Evolutionary conservation across 2,888 invertebrate species (phyloP).

Genomic region (Chrysodeixis includens): DNA sequence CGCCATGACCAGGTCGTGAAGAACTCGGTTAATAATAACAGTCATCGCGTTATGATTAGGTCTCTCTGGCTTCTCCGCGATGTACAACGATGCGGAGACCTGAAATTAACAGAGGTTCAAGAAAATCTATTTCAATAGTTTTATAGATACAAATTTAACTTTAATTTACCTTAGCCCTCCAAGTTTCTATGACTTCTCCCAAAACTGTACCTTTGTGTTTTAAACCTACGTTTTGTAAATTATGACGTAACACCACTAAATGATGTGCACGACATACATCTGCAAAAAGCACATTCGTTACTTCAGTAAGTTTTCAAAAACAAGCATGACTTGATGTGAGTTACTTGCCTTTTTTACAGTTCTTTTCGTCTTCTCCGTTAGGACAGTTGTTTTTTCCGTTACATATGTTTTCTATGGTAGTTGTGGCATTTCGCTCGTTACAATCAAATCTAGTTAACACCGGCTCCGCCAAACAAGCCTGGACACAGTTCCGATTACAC

Average conservation of each 20-base stretch:
- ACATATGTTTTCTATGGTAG: constrained; percentile 71
- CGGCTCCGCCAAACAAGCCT: constrained; percentile 70
- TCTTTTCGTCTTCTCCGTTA: constrained; percentile 73
- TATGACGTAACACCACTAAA: constrained; percentile 65
- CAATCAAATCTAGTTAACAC: constrained; percentile 72
- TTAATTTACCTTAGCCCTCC: constrained; percentile 72
- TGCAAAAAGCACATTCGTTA: constrained; percentile 50
- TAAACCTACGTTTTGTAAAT: constrained; percentile 62
- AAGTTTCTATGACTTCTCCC: constrained; percentile 68
- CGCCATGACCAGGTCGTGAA: constrained; percentile 67
- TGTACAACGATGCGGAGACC: constrained; percentile 62
- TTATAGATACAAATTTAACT: neutral
- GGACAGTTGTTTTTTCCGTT: constrained; percentile 74
- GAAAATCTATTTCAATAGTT: neutral
- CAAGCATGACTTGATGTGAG: constrained; percentile 7
- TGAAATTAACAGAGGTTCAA: constrained; percentile 43
- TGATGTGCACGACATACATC: constrained; percentile 77
- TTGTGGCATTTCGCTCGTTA: constrained; percentile 53
- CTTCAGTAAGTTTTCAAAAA: neutral
- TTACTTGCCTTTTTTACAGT: constrained; percentile 71
- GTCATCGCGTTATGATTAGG: constrained; percentile 61
- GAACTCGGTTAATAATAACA: constrained; percentile 57
- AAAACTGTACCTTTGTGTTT: constrained; percentile 64
- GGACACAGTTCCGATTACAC: constrained; percentile 70
- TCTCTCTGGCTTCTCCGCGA: constrained; percentile 62